Percentiles rank a stretch among this genome's conserved stretches.
Evolutionary conservation across 2,113 vertebrate genomes (phyloP).

Genomic region (Condylura cristata): DNA sequence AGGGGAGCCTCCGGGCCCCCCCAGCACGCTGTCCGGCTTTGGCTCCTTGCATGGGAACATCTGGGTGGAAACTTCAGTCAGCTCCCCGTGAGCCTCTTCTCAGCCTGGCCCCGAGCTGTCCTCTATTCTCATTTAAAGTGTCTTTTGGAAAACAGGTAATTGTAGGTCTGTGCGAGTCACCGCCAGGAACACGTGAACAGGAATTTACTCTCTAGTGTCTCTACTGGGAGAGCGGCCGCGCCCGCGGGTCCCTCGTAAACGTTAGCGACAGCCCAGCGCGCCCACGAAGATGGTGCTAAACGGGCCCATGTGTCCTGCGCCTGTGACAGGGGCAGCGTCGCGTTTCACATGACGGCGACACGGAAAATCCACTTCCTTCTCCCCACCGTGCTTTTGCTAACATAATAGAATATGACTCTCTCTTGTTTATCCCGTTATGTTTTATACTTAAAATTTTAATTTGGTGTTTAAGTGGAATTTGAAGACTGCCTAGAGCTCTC

Average conservation of each 20-base stretch:
- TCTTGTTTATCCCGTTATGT: conserved; percentile 67
- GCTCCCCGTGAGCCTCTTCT: neutral
- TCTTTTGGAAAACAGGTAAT: conserved; percentile 49
- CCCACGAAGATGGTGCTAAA: neutral
- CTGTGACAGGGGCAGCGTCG: neutral
- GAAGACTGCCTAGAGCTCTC: conserved; percentile 53
- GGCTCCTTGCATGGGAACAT: neutral
- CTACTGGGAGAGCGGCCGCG: neutral
- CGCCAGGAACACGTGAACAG: conserved; percentile 38
- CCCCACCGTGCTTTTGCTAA: conserved; percentile 38
- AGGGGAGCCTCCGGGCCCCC: neutral
- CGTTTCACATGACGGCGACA: conserved; percentile 9
- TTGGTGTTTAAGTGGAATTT: conserved; percentile 72
- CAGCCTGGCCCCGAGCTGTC: conserved; percentile 1
- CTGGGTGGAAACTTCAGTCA: neutral
- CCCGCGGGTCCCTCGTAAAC: neutral
- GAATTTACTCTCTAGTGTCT: conserved; percentile 9
- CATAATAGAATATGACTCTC: conserved; percentile 66
- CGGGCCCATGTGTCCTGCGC: neutral
- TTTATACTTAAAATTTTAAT: conserved; percentile 77
- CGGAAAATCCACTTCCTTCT: conserved; percentile 58
- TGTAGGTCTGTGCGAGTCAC: neutral
- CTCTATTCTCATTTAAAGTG: neutral
- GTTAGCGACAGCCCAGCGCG: neutral
- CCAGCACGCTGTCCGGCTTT: neutral